Base-by-base conservation (phyloP, 2,888 invertebrate genomes). In the Brachypalpus laphriformis region DNA sequence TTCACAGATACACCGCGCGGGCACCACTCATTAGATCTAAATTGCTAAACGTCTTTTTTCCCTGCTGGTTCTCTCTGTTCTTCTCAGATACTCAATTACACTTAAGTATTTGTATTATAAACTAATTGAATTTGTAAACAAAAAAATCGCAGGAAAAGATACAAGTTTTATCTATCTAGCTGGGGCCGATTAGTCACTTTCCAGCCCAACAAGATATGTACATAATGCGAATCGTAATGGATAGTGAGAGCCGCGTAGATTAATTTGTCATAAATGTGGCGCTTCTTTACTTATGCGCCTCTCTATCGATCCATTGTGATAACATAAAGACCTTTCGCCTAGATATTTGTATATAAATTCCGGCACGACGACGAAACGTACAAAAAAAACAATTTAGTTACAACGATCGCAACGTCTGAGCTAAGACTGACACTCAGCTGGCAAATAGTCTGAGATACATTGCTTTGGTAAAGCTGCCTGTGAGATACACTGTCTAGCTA, bases 81-180 rank as follows among this genome's bases (percentile, higher is more conserved):
- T 59, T 54, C 75, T 57, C 47, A 63, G 61, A 66, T 28, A 51
- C 76, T 68, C 63, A 61, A 65, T 59, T 65, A 63, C 40, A 56
- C 68, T 65, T 11, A 28, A 57, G 56, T 65, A 72, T 78, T 78
- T 49, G 40, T 72, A 57, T 49, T 59, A 47, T 66, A 71, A 66
- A 66, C 61, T 66, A 71, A 82, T 78, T 72, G 61, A 78, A 72
- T 61, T 63, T 61, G 72, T 68, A 72, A 83, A 74, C 74, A 78
- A 63, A 59, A 49, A 63, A 42, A 56, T 49, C 51, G 54, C 45
- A 49, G 56, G 45, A 31, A 45, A 51, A 47, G 22, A 65, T 47
- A 56, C 16, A 34, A 51, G 34, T 59, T 82, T 71, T 57, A 63
- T 54, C 61, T 22, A 1, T 25, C 25, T 25, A 25, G 5, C 25